phyloP scores from a whole-genome alignment of 1,140 invertebrate genomes.

The Pectinophora gossypiella region DNA sequence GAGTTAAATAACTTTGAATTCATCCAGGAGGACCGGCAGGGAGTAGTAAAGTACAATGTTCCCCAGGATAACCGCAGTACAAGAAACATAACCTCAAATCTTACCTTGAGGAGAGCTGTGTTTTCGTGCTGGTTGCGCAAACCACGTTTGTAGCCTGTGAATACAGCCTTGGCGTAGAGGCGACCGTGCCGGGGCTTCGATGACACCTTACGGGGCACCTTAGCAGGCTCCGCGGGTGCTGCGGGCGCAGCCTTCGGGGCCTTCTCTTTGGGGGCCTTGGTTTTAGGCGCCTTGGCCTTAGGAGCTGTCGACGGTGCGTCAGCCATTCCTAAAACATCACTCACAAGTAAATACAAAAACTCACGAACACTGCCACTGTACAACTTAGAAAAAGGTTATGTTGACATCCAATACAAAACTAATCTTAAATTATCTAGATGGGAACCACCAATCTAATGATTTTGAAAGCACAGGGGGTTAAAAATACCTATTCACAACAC shows the following conservation, averaged over 20 bases:
- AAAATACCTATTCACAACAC: neutral
- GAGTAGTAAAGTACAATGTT: too few species aligned
- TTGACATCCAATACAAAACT: conserved; percentile 47
- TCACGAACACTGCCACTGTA: conserved; percentile 9
- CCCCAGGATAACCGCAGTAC: too few species aligned
- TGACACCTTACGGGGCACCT: conserved; percentile 77
- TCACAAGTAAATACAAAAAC: too few species aligned
- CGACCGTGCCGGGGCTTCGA: conserved; percentile 84
- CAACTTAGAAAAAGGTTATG: conserved; percentile 48
- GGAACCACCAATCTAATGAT: conserved; percentile 29
- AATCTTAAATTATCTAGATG: conserved; percentile 49
- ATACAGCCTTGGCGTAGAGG: conserved; percentile 97
- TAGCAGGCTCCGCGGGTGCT: conserved; percentile 65
- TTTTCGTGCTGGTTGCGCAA: conserved; percentile 98
- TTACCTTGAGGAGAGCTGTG: conserved; percentile 93
- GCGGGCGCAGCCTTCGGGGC: conserved; percentile 69
- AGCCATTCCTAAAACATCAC: conserved; percentile 78
- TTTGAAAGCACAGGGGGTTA: neutral
- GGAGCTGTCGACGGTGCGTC: conserved; percentile 77
- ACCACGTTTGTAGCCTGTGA: conserved; percentile 98
- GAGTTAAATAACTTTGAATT: too few species aligned
- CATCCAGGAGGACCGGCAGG: too few species aligned
- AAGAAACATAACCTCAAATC: conserved; percentile 8
- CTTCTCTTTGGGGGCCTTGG: conserved; percentile 77
- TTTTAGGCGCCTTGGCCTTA: conserved; percentile 78